A percentile compares a stretch with the other conserved stretches of the same genome.
These are phyloP conservation scores for Melieria omissa DNA, from an alignment of 2,888 invertebrate genomes.

Conservation along the genomic window DNA sequence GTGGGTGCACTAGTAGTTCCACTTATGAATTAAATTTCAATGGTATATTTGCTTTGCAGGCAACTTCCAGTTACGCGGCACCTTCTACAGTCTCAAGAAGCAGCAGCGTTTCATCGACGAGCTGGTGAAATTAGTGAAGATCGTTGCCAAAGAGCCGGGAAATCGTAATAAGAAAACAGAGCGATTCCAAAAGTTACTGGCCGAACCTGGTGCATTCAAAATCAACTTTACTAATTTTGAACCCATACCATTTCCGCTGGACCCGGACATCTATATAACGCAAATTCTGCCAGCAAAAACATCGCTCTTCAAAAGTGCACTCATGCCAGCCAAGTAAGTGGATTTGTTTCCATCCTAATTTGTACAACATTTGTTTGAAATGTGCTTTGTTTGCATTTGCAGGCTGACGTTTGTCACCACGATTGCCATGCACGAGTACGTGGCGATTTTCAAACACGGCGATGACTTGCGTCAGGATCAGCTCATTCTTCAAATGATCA, in stretches of 20 bases:
- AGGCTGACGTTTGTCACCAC: slow-evolving; percentile 87
- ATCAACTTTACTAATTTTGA: slow-evolving; percentile 91
- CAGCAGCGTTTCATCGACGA: slow-evolving; percentile 94
- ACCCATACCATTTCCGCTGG: slow-evolving; percentile 92
- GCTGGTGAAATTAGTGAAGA: slow-evolving; percentile 86
- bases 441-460: slow-evolving; percentile 97
- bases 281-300: slow-evolving; percentile 91
- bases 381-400: neutral
- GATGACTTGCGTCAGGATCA: slow-evolving; percentile 98
- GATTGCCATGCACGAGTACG: slow-evolving; percentile 78
- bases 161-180: slow-evolving; percentile 93
- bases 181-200: slow-evolving; percentile 83
- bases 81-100: slow-evolving; percentile 80
- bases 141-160: slow-evolving; percentile 89
- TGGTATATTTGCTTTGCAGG: slow-evolving; percentile 61
- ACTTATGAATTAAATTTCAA: neutral
- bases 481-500: slow-evolving; percentile 96
- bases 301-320: slow-evolving; percentile 92
- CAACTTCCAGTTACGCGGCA: slow-evolving; percentile 77
- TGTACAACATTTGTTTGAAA: neutral
- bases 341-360: neutral
- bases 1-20: slow-evolving; percentile 60
- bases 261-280: slow-evolving; percentile 89
- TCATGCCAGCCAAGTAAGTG: slow-evolving; percentile 86
- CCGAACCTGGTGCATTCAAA: slow-evolving; percentile 83